A percentile compares a stretch with the other conserved stretches of the same genome.
phyloP scores from a whole-genome alignment of 2,113 vertebrate genomes.

The Canis aureus region DNA sequence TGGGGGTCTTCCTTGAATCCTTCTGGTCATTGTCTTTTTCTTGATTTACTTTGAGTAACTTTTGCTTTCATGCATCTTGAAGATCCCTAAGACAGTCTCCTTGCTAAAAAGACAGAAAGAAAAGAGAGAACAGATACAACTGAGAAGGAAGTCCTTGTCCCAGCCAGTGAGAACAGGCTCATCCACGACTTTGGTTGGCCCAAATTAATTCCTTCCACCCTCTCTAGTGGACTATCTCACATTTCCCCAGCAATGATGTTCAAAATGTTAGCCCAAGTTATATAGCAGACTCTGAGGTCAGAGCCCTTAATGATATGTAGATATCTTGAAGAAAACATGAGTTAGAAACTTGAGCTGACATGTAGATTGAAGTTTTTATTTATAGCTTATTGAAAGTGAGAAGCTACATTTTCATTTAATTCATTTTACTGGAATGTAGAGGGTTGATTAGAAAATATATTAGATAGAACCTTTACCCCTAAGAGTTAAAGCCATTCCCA shows the following conservation, averaged over 20 bases:
- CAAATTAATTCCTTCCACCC: not conserved
- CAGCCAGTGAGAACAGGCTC: not conserved
- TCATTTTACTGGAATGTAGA: not conserved
- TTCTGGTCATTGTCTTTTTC: not conserved
- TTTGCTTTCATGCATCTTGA: not conserved
- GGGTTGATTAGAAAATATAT: slow-evolving; percentile 2
- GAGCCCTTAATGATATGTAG: not conserved
- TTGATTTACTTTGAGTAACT: not conserved
- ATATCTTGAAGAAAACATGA: not conserved
- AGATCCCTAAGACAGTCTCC: not conserved
- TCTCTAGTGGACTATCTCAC: not conserved
- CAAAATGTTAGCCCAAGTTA: not conserved
- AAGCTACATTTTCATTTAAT: not conserved
- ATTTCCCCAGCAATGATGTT: not conserved
- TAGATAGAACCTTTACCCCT: not conserved
- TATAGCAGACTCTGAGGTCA: not conserved
- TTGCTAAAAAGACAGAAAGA: not conserved
- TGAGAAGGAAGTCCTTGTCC: not conserved
- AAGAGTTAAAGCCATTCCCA: not conserved
- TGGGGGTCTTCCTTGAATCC: not conserved
- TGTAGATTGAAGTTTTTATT: not conserved
- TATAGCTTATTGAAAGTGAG: slow-evolving; percentile 48
- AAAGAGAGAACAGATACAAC: not conserved
- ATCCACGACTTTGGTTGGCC: not conserved
- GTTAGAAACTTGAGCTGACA: not conserved